These are phyloP conservation scores for Neuroterus valhalla DNA, from an alignment of 1,140 invertebrate genomes.

Conservation along the genomic window DNA sequence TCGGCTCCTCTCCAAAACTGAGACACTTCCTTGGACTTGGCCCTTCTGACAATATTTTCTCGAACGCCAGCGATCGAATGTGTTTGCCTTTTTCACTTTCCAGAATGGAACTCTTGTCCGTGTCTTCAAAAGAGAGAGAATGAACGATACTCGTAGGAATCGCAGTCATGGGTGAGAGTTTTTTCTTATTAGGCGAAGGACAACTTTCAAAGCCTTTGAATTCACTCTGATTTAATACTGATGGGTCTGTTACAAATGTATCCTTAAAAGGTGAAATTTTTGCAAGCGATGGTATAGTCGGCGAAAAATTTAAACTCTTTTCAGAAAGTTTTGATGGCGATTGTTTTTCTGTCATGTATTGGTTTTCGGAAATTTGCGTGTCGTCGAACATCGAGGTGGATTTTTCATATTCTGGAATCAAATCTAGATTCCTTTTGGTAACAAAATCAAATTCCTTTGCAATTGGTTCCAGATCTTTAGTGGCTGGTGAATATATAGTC, in stretches of 20 bases:
- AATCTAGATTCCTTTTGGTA: background rate
- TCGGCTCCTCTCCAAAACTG: background rate
- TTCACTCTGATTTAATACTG: slow-evolving; percentile 1
- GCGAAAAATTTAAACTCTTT: too few species aligned
- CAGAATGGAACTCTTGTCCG: background rate
- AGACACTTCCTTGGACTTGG: background rate
- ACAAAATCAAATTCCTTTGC: background rate
- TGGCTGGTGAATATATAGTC: background rate
- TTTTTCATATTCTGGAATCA: background rate
- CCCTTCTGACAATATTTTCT: background rate
- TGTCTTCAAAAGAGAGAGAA: background rate
- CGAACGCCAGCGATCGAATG: background rate
- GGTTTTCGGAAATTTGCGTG: background rate
- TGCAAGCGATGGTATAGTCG: too few species aligned
- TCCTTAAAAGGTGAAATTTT: too few species aligned
- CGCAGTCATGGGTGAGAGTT: slow-evolving; percentile 15
- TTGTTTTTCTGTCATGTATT: background rate
- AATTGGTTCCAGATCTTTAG: background rate
- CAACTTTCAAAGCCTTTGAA: background rate
- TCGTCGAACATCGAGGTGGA: background rate
- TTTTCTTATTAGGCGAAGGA: background rate
- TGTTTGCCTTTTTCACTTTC: background rate
- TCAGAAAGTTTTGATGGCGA: background rate
- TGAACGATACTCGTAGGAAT: background rate
- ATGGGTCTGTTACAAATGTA: background rate